Evolutionary conservation across 1,140 invertebrate species (phyloP).

Genomic region (Dinothrombium tinctorium): DNA sequence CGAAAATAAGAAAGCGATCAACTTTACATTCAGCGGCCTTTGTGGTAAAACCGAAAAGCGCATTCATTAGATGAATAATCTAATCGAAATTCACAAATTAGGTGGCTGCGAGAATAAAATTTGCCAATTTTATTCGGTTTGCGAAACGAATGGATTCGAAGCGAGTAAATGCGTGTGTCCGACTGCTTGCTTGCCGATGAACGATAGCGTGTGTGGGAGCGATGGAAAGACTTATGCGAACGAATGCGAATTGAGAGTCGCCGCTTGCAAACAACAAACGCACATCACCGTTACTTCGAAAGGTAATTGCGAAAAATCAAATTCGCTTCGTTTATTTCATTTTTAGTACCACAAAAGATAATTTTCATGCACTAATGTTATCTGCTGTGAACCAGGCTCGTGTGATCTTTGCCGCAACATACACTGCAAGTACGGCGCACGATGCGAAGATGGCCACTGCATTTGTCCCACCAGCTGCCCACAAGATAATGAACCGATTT

Average conservation of each 20-base stretch:
- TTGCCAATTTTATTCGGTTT: no score
- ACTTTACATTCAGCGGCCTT: conserved; percentile 48
- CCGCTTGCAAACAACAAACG: conserved; percentile 41
- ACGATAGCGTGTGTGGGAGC: conserved; percentile 35
- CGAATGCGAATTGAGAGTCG: conserved; percentile 35
- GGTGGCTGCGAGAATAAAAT: conserved; percentile 51
- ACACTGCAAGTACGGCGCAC: conserved; percentile 48
- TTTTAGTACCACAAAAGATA: neutral
- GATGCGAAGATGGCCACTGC: conserved; percentile 54
- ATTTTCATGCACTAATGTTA: neutral
- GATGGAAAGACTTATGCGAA: conserved; percentile 41
- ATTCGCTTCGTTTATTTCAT: neutral
- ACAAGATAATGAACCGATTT: conserved; percentile 32
- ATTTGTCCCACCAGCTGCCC: conserved; percentile 52
- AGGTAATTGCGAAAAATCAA: no score
- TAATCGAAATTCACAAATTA: no score
- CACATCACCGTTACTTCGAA: neutral
- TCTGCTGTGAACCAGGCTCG: conserved; percentile 30
- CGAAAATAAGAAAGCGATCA: conserved; percentile 40
- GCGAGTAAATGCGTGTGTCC: no score
- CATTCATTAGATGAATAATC: no score
- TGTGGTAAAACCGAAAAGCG: conserved; percentile 50
- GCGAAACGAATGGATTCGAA: no score
- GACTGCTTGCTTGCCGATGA: no score
- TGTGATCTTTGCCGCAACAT: conserved; percentile 55